phyloP scores from a whole-genome alignment of 2,888 invertebrate species.

The Sturmia bella region DNA sequence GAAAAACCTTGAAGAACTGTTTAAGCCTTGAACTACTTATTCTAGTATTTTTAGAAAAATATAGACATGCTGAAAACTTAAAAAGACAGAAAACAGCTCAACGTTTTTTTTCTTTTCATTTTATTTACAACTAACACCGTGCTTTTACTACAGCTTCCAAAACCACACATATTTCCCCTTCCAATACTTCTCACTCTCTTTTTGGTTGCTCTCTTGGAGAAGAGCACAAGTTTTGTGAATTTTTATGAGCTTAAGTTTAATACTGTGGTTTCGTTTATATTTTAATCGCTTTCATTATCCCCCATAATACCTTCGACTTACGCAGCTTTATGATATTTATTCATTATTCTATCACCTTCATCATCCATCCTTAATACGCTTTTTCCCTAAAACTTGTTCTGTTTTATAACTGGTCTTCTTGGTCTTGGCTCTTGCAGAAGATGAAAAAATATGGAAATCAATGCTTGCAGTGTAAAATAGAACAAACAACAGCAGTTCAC shows the following conservation, averaged over 20 bases:
- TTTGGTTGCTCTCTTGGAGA: too few relatives aligned
- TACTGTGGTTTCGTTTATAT: neutral
- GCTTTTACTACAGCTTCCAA: too few relatives aligned
- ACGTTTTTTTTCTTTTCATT: too few relatives aligned
- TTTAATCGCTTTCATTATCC: slow-evolving; percentile 22
- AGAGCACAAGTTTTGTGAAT: neutral
- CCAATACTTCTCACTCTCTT: too few relatives aligned
- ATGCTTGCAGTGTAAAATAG: neutral
- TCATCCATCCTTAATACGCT: neutral
- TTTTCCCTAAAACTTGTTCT: slow-evolving; percentile 2
- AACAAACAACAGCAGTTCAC: neutral
- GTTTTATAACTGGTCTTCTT: neutral
- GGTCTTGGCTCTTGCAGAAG: too few relatives aligned
- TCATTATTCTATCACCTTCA: slow-evolving; percentile 9
- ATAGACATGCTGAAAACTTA: too few relatives aligned
- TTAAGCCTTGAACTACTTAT: too few relatives aligned
- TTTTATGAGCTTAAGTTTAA: slow-evolving; percentile 9
- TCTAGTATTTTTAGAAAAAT: too few relatives aligned
- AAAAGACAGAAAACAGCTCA: too few relatives aligned
- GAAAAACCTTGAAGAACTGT: too few relatives aligned
- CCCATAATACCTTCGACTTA: slow-evolving; percentile 32
- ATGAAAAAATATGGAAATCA: slow-evolving; percentile 11
- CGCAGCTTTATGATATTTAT: slow-evolving; percentile 25
- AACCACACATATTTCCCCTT: too few relatives aligned
- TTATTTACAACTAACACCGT: too few relatives aligned